A percentile compares a stretch with the other conserved stretches of the same genome.
Evolutionary conservation across 1,140 invertebrate species (phyloP).

Genomic region (Leptinotarsa defecta): DNA sequence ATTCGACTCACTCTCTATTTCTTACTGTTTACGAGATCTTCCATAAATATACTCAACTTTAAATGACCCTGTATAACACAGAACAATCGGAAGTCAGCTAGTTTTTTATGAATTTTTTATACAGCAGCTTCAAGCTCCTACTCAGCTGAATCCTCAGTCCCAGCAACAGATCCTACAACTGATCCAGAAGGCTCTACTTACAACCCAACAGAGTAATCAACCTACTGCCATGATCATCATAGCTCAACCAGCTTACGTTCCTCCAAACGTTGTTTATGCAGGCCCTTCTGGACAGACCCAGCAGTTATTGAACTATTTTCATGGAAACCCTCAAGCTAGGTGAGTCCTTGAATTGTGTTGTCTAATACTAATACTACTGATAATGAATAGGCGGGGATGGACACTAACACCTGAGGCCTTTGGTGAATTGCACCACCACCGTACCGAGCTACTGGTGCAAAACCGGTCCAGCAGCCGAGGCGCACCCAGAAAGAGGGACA

Average conservation of each 20-base stretch:
- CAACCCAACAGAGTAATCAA: slow-evolving; percentile 14
- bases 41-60: not conserved
- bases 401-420: too few species aligned
- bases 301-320: slow-evolving; percentile 48
- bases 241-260: slow-evolving; percentile 46
- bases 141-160: slow-evolving; percentile 8
- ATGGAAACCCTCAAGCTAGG: slow-evolving; percentile 41
- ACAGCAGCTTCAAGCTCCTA: not conserved
- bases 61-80: not conserved
- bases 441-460: too few species aligned
- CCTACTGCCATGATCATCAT: slow-evolving; percentile 47
- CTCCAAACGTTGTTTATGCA: slow-evolving; percentile 34
- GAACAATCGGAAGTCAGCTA: not conserved
- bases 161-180: slow-evolving; percentile 20
- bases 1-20: too few species aligned
- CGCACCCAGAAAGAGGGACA: too few species aligned
- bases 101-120: not conserved
- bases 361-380: not conserved
- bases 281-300: slow-evolving; percentile 34
- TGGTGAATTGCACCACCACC: too few species aligned
- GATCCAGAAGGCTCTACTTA: slow-evolving; percentile 18
- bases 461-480: too few species aligned
- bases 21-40: not conserved
- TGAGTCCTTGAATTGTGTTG: slow-evolving; percentile 20
- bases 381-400: too few species aligned